These are phyloP conservation scores for Macrotis lagotis DNA, from an alignment of 2,113 vertebrate species.

Conservation along the genomic window DNA sequence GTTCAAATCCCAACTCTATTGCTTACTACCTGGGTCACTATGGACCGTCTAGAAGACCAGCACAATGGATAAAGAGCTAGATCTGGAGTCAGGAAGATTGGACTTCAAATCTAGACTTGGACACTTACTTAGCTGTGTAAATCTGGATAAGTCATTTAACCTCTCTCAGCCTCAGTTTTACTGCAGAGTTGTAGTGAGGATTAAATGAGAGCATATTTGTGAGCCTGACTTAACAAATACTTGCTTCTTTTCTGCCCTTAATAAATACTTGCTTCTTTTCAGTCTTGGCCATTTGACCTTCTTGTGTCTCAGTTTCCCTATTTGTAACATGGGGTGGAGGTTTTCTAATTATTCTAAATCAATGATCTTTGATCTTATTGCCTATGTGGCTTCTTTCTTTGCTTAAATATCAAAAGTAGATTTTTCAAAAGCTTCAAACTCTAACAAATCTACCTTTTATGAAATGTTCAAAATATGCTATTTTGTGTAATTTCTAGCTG, in stretches of 20 bases:
- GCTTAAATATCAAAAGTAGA: not conserved
- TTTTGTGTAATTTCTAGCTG: conserved; percentile 37
- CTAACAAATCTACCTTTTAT: not conserved
- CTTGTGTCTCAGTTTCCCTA: too few relatives aligned
- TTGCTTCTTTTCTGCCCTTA: not conserved
- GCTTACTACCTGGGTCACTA: not conserved
- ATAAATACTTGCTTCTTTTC: not conserved
- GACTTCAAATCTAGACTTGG: too few relatives aligned
- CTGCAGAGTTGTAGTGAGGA: not conserved
- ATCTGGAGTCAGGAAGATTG: not conserved
- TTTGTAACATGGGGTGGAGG: not conserved
- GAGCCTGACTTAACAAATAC: not conserved
- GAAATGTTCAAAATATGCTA: not conserved
- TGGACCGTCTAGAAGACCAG: not conserved
- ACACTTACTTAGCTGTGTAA: not conserved
- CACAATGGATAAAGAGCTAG: not conserved
- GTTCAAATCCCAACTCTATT: not conserved
- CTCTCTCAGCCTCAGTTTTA: not conserved
- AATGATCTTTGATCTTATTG: not conserved
- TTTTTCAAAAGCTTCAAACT: not conserved
- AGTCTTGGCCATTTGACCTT: not conserved
- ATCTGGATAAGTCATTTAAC: not conserved
- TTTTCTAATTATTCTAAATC: not conserved
- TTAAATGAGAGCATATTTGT: not conserved
- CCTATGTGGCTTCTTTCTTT: conserved; percentile 17